Base-by-base conservation (phyloP, 2,113 vertebrate genomes). In the Lanius ludovicianus region DNA sequence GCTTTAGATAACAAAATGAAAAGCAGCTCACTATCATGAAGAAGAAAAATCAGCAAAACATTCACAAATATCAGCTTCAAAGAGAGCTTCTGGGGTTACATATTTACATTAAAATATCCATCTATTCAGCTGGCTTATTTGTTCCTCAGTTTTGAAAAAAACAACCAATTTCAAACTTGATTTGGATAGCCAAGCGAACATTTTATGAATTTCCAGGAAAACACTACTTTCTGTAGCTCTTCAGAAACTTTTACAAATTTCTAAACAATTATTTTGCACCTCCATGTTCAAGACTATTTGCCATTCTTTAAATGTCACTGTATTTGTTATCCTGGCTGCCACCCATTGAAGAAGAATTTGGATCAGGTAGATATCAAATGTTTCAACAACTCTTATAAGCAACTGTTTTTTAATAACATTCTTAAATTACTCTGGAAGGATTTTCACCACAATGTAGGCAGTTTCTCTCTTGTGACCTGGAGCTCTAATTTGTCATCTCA, bases 151-250 rank as follows among this genome's bases (percentile, higher is more conserved):
- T 78, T 70, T 91, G 60, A 74, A 78, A 92, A 81, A 92, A 96
- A 42, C 10, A 86, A 71, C 7, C 18, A n/a, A 69, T 62, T 92
- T 97, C 57, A 89, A 67, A 69, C 23, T 94, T 70, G 37, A 78
- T 93, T 93, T 94, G 79, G 31, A 77, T 68, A 59, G 21, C 33
- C 24, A 96, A 89, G 39, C n/a, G 47, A 44, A 77, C 15, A 68
- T 91, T 93, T 73, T 93, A 84, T 84, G 70, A 89, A 42, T 92
- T 96, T 94, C 60, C 35, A 68, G 46, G 74, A 81, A 80, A 77
- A 53, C 19, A 55, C 35, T 89, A 15, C 39, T 65, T 94, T 95
- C 69, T 59, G 13, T 71, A 86, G 47, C 65, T 33, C 8, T 65
- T 70, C 52, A 70, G 10, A 30, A 73, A 79, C 23, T 73, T 53